Evolutionary conservation across 2,113 vertebrate species (phyloP).

Genomic region (Pygoscelis antarcticus): DNA sequence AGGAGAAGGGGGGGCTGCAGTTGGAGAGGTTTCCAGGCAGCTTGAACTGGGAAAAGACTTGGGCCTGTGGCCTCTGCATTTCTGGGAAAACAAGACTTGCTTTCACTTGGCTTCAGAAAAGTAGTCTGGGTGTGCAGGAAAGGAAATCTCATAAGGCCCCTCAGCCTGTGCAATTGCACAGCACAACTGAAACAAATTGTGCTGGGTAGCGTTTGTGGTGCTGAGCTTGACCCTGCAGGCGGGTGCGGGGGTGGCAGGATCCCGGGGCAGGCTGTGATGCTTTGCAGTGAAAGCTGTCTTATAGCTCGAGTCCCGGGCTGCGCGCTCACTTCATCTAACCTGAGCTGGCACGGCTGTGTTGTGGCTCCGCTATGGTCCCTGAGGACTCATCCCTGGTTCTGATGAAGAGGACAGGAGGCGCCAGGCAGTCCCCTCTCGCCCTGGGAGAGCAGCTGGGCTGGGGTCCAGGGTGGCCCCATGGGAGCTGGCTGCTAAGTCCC

Average conservation of each 20-base stretch:
- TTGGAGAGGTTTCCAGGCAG: neutral
- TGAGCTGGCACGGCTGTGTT: neutral
- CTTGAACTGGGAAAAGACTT: neutral
- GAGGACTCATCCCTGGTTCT: neutral
- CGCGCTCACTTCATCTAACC: fast-evolving
- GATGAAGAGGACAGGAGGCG: neutral
- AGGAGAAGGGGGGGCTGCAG: neutral
- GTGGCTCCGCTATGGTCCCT: fast-evolving
- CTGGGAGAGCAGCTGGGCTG: neutral
- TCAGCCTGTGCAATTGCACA: neutral
- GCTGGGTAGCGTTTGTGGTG: neutral
- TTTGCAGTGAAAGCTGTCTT: neutral
- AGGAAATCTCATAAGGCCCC: neutral
- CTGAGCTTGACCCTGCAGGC: neutral
- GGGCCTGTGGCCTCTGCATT: neutral
- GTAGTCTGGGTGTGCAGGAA: neutral
- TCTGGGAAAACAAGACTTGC: neutral
- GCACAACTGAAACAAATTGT: neutral
- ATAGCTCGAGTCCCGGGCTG: neutral
- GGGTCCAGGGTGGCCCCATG: neutral
- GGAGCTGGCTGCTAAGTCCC: neutral
- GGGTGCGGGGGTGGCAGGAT: neutral
- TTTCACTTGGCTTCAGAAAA: neutral
- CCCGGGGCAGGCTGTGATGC: neutral
- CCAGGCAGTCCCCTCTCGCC: neutral